Percentiles rank a stretch among this genome's conserved stretches.
Conservation (phyloP, 2,113 vertebrate genomes). For the Petaurus breviceps region DNA sequence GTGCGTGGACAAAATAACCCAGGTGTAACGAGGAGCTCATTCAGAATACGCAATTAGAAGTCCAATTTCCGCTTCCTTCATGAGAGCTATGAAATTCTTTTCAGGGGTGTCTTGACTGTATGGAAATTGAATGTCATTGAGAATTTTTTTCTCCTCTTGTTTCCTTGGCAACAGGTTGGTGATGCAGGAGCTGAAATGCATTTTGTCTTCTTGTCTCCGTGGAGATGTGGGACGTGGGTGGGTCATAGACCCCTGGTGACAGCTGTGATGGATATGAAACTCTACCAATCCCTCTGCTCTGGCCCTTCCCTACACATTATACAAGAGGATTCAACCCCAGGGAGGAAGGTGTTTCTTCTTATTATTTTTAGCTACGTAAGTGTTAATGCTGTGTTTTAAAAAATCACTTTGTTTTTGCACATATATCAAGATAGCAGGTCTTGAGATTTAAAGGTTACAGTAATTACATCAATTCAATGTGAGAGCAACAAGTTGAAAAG, state of each 20-base stretch:
- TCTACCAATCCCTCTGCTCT: constrained; percentile 73
- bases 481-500: constrained; percentile 20
- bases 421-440: constrained; percentile 57
- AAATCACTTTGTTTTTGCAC: constrained; percentile 58
- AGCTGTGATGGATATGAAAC: constrained; percentile 73
- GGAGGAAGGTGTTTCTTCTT: constrained; percentile 64
- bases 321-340: constrained; percentile 45
- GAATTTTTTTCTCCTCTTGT: constrained; percentile 83
- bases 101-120: constrained; percentile 85
- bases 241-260: constrained; percentile 79
- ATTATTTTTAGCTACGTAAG: constrained; percentile 71
- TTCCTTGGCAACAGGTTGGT: constrained; percentile 89
- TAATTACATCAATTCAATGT: constrained; percentile 73
- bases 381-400: constrained; percentile 70
- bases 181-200: constrained; percentile 85
- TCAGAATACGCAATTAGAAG: constrained; percentile 86
- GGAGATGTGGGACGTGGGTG: constrained; percentile 85
- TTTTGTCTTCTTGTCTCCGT: constrained; percentile 79
- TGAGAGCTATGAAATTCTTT: constrained; percentile 82
- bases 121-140: constrained; percentile 87
- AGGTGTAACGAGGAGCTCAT: constrained; percentile 78
- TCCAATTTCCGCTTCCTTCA: constrained; percentile 83
- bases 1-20: constrained; percentile 80
- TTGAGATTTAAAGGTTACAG: constrained; percentile 60
- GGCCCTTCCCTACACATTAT: constrained; percentile 48